Percentiles rank a stretch among this genome's conserved stretches.
Evolutionary conservation across 2,888 invertebrate species (phyloP).

Genomic region (Asteroscopus sphinx): DNA sequence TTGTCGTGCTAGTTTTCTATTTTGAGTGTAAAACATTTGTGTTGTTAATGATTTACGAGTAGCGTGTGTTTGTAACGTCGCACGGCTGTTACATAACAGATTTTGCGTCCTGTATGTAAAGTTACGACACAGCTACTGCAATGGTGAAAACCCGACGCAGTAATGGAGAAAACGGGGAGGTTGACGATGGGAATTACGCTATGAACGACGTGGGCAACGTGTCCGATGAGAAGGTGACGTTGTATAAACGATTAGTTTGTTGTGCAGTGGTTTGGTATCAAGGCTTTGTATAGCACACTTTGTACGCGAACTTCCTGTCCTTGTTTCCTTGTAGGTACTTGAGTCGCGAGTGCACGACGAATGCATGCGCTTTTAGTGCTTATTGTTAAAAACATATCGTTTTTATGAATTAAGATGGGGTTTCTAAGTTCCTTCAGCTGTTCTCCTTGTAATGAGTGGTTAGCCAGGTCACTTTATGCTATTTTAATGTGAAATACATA

Average conservation of each 20-base stretch:
- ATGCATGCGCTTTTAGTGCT: conserved; percentile 79
- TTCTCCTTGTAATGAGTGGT: conserved; percentile 10
- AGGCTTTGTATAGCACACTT: conserved; percentile 70
- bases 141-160: conserved; percentile 90
- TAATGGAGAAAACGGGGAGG: conserved; percentile 88
- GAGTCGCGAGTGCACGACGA: conserved; percentile 67
- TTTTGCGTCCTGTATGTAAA: conserved; percentile 75
- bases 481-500: conserved; percentile 13
- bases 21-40: conserved; percentile 66
- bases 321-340: conserved; percentile 67
- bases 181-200: conserved; percentile 85
- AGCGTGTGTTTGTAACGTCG: conserved; percentile 70
- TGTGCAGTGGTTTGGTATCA: conserved; percentile 65
- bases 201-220: conserved; percentile 86
- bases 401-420: conserved; percentile 34
- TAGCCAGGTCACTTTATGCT: conserved; percentile 1
- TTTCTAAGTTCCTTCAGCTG: conserved; percentile 10
- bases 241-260: conserved; percentile 69
- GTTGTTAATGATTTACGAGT: conserved; percentile 67
- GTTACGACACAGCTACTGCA: conserved; percentile 76
- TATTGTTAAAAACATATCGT: conserved; percentile 35
- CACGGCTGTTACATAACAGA: conserved; percentile 74
- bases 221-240: conserved; percentile 87
- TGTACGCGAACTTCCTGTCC: conserved; percentile 77
- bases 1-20: conserved; percentile 77